Evolutionary conservation across 2,888 invertebrate genomes (phyloP), one percentile per base, ranked within the genome.

Genomic region (Dynastes hyllus): DNA sequence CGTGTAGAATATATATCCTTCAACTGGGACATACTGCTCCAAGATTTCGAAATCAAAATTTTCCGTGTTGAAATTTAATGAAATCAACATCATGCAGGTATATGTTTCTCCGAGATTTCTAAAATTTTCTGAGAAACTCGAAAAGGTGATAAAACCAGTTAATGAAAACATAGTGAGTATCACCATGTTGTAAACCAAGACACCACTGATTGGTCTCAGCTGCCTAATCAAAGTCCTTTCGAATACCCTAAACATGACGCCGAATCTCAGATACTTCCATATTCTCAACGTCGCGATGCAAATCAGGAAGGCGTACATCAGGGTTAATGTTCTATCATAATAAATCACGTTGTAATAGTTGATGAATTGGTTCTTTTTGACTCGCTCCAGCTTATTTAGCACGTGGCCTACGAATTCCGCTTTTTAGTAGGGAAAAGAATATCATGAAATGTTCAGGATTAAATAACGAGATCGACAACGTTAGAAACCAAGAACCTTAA

Each of bases 201-300:
- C 55, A 11, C 78, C 81, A 4, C 77, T 16, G 16, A 83, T 51
- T 27, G 77, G 78, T 37, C 6, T 55, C 8, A 69, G 32, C 11
- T 81, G 78, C 11, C 77, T 51, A 6, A 76, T 8, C 8, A 84
- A 29, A 2, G 83, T 83, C n/a, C 73, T 63, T 81, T 83, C 84
- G 71, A 82, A 81, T 55, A 84, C 77, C 77, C 69, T 76, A 78
- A 84, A 84, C 55, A 83, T 81, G 29, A 78, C 67, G 4, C 79
- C 78, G 73, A 83, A 84, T 65, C 83, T 61, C 22, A 83, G 79
- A 27, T 84, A 71, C 67, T 81, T 83, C 83, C 84, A 84, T 11
- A 83, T 58, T 32, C 83, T 78, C 1, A 83, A 40, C 1, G 82
- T 82, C 2, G 83, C 81, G 27, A 84, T 61, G 16, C 81, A 81